Evolutionary conservation across 2,113 vertebrate genomes (phyloP).

Genomic region (Clarias macrocephalus): DNA sequence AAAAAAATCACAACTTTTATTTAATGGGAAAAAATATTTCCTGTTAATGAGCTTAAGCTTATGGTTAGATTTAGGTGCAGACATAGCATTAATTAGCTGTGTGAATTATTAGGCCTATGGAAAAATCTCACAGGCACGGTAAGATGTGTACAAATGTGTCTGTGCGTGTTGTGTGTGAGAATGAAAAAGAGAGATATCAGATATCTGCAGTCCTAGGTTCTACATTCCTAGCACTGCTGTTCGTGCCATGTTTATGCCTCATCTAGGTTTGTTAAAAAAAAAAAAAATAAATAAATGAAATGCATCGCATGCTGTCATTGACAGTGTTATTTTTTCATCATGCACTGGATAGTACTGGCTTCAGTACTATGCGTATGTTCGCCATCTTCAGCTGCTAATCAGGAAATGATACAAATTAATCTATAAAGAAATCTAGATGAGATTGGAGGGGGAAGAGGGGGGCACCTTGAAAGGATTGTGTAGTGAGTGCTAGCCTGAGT

Average conservation of each 20-base stretch:
- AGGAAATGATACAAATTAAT: constrained; percentile 35
- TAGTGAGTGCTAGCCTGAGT: constrained; percentile 65
- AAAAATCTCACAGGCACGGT: neutral
- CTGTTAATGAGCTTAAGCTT: neutral
- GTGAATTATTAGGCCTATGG: neutral
- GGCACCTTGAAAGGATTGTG: constrained; percentile 62
- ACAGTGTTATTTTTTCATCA: constrained; percentile 7
- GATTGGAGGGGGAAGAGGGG: constrained; percentile 28
- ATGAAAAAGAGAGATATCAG: neutral
- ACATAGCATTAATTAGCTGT: neutral
- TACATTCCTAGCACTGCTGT: neutral
- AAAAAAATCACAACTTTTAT: too few relatives aligned
- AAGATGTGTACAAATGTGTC: neutral
- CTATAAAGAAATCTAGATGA: constrained; percentile 41
- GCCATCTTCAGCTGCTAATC: neutral
- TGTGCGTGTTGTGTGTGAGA: too few relatives aligned
- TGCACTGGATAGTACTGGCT: neutral
- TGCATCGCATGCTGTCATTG: neutral
- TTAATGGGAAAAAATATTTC: neutral
- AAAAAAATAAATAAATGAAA: neutral
- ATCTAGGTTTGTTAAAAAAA: neutral
- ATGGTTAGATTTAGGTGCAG: neutral
- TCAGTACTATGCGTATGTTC: neutral
- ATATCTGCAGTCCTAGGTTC: neutral
- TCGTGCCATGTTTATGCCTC: neutral